These are phyloP conservation scores for Synanceia verrucosa DNA, from an alignment of 2,797 vertebrate genomes.

Conservation along the genomic window DNA sequence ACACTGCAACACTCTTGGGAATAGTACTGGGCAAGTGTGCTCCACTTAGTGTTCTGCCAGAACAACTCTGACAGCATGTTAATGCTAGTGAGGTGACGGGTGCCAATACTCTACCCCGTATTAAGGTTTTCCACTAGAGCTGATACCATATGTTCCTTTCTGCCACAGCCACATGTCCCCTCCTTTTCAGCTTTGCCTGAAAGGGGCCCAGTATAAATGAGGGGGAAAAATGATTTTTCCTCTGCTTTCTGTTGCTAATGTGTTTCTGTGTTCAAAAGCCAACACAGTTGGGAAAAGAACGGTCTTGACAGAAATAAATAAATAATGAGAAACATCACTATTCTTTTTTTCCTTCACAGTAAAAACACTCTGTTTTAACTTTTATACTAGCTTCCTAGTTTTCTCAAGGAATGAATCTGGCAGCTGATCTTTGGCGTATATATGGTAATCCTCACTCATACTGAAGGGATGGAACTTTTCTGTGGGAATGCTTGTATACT, in stretches of 20 bases:
- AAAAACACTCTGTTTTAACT: conserved; percentile 20
- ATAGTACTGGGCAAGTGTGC: conserved; percentile 49
- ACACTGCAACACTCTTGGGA: conserved; percentile 50
- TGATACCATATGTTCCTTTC: conserved; percentile 72
- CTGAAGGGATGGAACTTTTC: conserved; percentile 5
- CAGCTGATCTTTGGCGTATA: conserved; percentile 29
- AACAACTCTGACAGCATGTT: conserved; percentile 72
- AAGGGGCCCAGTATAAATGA: conserved; percentile 55
- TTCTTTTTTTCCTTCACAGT: conserved; percentile 11
- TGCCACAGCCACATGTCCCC: conserved; percentile 62
- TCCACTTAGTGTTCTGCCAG: conserved; percentile 68
- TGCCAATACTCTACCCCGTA: conserved; percentile 63
- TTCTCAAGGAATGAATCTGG: conserved; percentile 31
- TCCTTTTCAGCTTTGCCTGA: conserved; percentile 50
- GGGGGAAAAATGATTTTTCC: conserved; percentile 39
- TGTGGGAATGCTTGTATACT: conserved; percentile 2
- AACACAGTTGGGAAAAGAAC: conserved; percentile 43
- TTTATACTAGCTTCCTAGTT: neutral
- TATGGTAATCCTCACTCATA: conserved; percentile 1
- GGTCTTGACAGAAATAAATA: conserved; percentile 38
- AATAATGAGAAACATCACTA: conserved; percentile 18
- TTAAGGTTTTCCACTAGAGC: conserved; percentile 69
- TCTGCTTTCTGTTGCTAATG: conserved; percentile 47
- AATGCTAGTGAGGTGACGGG: conserved; percentile 55
- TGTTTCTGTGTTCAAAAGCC: conserved; percentile 58